Evolutionary conservation across 2,888 invertebrate species (phyloP).

Genomic region (Strigamia maritima): DNA sequence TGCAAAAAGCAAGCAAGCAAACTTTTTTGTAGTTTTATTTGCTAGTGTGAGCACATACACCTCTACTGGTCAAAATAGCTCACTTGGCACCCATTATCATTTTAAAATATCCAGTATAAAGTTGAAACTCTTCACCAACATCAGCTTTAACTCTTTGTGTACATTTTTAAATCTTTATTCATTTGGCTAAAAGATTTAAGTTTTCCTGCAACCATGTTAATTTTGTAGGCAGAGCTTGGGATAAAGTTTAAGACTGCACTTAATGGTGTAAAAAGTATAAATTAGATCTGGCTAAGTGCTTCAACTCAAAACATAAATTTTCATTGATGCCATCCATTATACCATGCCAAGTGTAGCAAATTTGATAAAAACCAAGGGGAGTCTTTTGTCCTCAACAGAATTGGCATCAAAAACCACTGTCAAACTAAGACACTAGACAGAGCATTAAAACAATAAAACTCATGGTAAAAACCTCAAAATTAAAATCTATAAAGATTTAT

Average conservation of each 20-base stretch:
- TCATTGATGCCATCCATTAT: constrained; percentile 12
- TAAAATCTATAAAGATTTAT: background rate
- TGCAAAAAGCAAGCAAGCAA: no score
- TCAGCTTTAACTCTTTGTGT: no score
- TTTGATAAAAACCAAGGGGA: constrained; percentile 13
- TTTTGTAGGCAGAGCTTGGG: background rate
- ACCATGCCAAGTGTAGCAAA: background rate
- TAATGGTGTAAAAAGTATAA: constrained; percentile 5
- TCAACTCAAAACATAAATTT: constrained; percentile 4
- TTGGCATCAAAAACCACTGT: background rate
- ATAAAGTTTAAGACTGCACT: background rate
- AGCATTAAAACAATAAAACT: background rate
- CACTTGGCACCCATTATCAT: no score
- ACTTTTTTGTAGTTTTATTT: no score
- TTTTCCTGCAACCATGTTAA: background rate
- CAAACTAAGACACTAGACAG: background rate
- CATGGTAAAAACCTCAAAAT: background rate
- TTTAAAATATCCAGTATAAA: no score
- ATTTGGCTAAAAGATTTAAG: background rate
- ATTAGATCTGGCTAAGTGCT: background rate
- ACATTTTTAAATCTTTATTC: no score
- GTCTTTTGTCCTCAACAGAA: background rate
- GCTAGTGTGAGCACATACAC: no score
- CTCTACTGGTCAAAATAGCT: no score
- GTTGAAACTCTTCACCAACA: no score